Evolutionary conservation across 2,888 invertebrate species (phyloP), one percentile per base, ranked within the genome.

Genomic region (Thalpophila matura): DNA sequence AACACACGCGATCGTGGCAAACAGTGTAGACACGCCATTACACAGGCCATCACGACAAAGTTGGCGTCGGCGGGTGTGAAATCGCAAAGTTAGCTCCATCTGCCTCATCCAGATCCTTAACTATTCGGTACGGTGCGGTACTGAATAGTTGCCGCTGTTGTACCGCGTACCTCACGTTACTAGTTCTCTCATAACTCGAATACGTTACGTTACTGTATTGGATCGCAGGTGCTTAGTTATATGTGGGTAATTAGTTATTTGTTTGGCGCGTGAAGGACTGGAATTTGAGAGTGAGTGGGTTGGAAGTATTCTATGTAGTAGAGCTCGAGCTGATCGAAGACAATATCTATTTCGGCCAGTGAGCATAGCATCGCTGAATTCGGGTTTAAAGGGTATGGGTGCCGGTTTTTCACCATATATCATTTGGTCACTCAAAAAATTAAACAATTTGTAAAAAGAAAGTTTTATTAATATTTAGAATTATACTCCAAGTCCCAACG

Each of bases 11-110:
- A 42, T 40, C 16, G 22, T 4, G 14, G 16, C 43, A 26, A 54
- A 47, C 67, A 72, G 57, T 72, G 67, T 73, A 70, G 60, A 72
- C 55, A 53, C 47, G 43, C 42, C 66, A 57, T 75, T 73, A 79
- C 77, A 46, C 46, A 38, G 12, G 56, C 61, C 54, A 65, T 74
- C 78, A 79, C 42, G 81, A 54, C 63, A 62, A 83, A 85, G 82
- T 87, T 84, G 59, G 59, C 64, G 75, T 54, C 71, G 59, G 67
- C 84, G 78, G 82, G 71, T 82, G 81, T 79, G 78, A 79, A 83
- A 78, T 80, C 81, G 68, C 78, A 65, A 83, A 88, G 83, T 86
- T 87, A 68, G 69, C 58, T 64, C 62, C 70, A 85, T 83, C 85
- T 85, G 87, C 80, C 50, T 60, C 77, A 79, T 74, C 75, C 74